Evolutionary conservation across 2,797 vertebrate species (phyloP).

Genomic region (Coilia nasus): DNA sequence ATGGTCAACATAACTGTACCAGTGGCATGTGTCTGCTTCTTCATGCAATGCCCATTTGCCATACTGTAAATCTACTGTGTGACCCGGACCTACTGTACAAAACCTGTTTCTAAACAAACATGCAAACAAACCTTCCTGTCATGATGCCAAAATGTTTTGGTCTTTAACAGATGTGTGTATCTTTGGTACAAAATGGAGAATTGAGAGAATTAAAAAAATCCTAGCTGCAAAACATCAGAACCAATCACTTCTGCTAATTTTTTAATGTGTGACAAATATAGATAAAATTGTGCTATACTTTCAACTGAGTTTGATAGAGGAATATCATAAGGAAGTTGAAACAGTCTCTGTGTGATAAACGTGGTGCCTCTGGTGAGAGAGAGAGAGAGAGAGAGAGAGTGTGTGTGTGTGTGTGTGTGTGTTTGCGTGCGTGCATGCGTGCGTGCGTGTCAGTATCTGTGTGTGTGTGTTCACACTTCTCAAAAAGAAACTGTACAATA

Average conservation of each 20-base stretch:
- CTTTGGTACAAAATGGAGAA: slow-evolving; percentile 54
- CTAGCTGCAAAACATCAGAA: slow-evolving; percentile 59
- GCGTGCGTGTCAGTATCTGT: too few species aligned
- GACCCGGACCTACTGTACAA: slow-evolving; percentile 6
- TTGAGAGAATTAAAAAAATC: slow-evolving; percentile 54
- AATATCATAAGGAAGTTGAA: background rate
- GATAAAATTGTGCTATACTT: background rate
- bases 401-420: too few species aligned
- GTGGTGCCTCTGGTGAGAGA: background rate
- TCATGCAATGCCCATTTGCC: slow-evolving; percentile 38
- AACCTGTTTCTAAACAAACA: background rate
- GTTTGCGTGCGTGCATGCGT: too few species aligned
- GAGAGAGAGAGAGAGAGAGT: too few species aligned
- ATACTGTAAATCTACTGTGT: background rate
- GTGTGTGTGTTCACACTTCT: background rate
- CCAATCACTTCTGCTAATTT: background rate
- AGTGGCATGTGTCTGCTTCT: slow-evolving; percentile 22
- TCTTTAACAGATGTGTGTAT: slow-evolving; percentile 34
- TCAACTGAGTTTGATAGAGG: background rate
- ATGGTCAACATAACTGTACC: slow-evolving; percentile 59
- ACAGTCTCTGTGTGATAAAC: background rate
- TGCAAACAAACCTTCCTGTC: slow-evolving; percentile 10
- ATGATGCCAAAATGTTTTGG: slow-evolving; percentile 19
- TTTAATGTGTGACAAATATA: background rate
- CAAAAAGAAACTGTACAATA: background rate